Conservation (phyloP, 2,888 invertebrate genomes). For the Terebella lapidaria region DNA sequence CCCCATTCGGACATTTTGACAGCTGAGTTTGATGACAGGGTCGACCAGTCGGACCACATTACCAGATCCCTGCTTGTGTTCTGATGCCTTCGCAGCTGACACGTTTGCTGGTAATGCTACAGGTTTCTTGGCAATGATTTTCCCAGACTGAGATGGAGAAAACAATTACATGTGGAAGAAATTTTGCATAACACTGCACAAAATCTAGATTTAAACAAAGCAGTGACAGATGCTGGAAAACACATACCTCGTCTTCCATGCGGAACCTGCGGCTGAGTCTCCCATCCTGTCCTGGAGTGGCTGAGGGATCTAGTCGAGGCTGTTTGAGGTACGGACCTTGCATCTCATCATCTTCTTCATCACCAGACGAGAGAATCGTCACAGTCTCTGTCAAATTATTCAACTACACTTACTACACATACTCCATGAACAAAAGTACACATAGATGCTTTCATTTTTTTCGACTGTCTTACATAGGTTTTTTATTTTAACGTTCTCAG, state of each 20-base stretch:
- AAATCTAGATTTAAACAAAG: too few species aligned
- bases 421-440: too few species aligned
- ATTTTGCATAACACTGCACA: too few species aligned
- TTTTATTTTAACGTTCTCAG: too few species aligned
- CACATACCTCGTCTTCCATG: constrained; percentile 16
- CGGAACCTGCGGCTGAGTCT: constrained; percentile 2
- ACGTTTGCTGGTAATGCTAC: background rate
- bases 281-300: background rate
- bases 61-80: background rate
- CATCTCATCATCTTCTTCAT: constrained; percentile 33
- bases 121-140: background rate
- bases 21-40: background rate
- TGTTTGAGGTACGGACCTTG: background rate
- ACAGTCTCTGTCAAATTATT: constrained; percentile 36
- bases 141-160: too few species aligned
- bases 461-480: too few species aligned
- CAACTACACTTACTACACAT: too few species aligned
- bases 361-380: constrained; percentile 46
- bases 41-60: background rate
- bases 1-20: background rate
- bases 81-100: background rate
- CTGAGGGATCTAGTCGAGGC: background rate
- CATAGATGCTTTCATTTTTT: too few species aligned
- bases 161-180: too few species aligned
- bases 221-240: too few species aligned